Conservation (phyloP, 2,113 vertebrate genomes). For the Phylloscopus trochilus region DNA sequence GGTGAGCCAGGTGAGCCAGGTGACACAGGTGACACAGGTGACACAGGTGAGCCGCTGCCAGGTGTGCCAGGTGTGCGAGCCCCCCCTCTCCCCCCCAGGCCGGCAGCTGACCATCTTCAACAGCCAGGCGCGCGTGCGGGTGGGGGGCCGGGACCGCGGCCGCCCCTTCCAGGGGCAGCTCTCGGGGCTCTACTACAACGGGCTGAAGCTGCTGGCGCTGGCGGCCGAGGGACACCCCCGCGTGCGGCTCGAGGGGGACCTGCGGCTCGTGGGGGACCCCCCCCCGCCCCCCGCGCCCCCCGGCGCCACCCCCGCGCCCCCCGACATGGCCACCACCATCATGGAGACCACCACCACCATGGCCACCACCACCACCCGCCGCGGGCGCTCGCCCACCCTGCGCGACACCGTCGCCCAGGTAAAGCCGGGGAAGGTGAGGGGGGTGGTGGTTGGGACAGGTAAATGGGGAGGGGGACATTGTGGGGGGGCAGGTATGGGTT, state of each 20-base stretch:
- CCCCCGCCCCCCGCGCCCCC: neutral
- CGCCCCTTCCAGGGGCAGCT: conserved; percentile 95
- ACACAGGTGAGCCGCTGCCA: too few species aligned
- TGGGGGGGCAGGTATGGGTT: too few species aligned
- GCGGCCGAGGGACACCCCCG: conserved; percentile 91
- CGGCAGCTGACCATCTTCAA: conserved; percentile 97
- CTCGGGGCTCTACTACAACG: conserved; percentile 94
- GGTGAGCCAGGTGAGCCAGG: neutral
- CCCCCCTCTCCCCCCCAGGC: conserved; percentile 66
- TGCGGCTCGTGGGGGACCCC: conserved; percentile 60
- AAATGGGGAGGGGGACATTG: too few species aligned
- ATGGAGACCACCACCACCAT: too few species aligned
- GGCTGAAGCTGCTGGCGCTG: conserved; percentile 91
- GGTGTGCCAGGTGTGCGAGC: neutral
- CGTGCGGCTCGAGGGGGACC: conserved; percentile 87
- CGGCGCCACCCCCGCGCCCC: too few species aligned
- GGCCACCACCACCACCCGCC: too few species aligned
- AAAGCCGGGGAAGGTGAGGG: too few species aligned
- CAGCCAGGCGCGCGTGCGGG: conserved; percentile 91
- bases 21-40: too few species aligned
- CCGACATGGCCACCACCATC: too few species aligned
- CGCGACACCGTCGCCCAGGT: too few species aligned
- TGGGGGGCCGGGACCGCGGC: conserved; percentile 88
- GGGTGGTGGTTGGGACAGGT: too few species aligned
- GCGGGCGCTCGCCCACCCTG: too few species aligned